Conservation (phyloP, 2,797 vertebrate genomes). For the Betta splendens region DNA sequence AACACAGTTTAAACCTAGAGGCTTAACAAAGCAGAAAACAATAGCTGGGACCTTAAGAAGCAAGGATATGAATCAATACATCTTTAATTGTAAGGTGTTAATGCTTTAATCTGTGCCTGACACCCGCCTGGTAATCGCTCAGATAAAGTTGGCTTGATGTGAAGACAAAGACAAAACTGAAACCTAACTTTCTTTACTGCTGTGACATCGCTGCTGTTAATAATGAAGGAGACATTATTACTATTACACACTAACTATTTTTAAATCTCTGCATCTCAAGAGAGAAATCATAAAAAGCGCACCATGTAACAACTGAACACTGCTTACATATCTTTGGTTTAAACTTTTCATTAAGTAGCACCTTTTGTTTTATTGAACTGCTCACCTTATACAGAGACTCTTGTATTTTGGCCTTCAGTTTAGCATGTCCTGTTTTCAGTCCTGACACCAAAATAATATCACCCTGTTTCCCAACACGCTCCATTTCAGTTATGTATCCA, state of each 20-base stretch:
- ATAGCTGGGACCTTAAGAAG: neutral
- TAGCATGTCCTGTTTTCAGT: constrained; percentile 94
- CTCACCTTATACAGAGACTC: constrained; percentile 90
- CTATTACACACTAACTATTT: constrained; percentile 20
- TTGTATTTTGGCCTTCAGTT: constrained; percentile 91
- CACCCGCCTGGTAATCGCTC: neutral
- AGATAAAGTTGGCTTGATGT: neutral
- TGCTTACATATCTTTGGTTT: neutral
- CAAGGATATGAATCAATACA: neutral
- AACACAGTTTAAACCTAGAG: constrained; percentile 38
- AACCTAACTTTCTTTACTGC: neutral
- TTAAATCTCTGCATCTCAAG: constrained; percentile 15
- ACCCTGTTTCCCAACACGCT: constrained; percentile 88
- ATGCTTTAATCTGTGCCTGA: neutral
- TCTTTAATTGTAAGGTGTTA: too few relatives aligned
- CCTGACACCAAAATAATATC: constrained; percentile 86
- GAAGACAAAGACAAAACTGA: constrained; percentile 2
- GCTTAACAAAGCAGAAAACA: constrained; percentile 23
- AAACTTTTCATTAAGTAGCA: neutral
- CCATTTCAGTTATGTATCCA: constrained; percentile 93
- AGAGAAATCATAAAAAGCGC: constrained; percentile 4
- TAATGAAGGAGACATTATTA: constrained; percentile 1
- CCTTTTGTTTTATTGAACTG: neutral
- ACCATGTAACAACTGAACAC: constrained; percentile 18
- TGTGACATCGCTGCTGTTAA: neutral